Percentiles rank a stretch among this genome's conserved stretches.
Conservation (phyloP, 2,113 vertebrate genomes). For the Aplodontia rufa region DNA sequence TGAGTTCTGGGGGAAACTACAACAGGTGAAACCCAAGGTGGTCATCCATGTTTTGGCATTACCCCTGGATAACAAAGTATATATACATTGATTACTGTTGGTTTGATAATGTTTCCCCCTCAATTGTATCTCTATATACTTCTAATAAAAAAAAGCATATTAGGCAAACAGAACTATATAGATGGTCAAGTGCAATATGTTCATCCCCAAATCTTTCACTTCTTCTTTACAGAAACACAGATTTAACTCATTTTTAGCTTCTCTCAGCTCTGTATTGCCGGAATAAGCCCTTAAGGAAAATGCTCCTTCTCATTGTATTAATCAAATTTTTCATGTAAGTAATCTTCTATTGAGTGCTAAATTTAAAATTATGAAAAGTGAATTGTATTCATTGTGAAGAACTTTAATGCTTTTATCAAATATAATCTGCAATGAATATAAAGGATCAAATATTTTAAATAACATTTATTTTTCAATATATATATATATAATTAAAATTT, state of each 20-base stretch:
- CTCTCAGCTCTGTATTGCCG: background rate
- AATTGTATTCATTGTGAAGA: background rate
- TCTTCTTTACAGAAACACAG: background rate
- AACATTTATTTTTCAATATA: background rate
- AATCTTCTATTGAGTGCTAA: background rate
- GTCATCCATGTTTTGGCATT: too few species aligned
- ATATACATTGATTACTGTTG: too few species aligned
- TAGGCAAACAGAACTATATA: background rate
- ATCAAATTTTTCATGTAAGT: background rate
- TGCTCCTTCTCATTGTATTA: background rate
- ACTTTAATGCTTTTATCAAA: background rate
- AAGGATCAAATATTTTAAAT: background rate
- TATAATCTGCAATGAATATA: background rate
- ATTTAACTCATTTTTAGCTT: background rate
- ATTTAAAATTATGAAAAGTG: background rate
- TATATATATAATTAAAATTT: background rate
- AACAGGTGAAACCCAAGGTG: too few species aligned
- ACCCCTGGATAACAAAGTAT: too few species aligned
- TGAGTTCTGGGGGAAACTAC: too few species aligned
- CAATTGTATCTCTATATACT: too few species aligned
- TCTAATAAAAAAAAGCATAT: too few species aligned
- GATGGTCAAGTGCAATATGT: accelerated
- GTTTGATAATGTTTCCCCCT: too few species aligned
- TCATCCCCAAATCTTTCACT: background rate
- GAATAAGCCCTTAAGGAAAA: accelerated